Base-by-base conservation (phyloP, 2,113 vertebrate species). In the Pandion haliaetus region DNA sequence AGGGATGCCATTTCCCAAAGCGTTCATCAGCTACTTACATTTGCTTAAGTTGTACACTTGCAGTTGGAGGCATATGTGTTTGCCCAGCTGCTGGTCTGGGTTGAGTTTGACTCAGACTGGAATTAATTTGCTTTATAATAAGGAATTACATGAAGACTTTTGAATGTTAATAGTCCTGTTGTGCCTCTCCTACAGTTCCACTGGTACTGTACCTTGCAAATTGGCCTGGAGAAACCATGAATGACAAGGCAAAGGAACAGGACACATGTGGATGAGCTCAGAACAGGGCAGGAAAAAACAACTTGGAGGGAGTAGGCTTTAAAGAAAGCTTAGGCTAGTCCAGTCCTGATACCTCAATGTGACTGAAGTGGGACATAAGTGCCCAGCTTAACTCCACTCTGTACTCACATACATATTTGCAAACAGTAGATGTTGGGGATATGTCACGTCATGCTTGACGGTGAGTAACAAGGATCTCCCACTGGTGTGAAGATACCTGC, bases 111-210 rank as follows among this genome's bases (percentile, higher is more conserved):
- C 84, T 91, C 61, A 47, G 90, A 12, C 36, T 88, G 66, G 92
- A 95, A 88, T 94, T 82, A 21, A 90, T 96, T 88, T 95, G 58
- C 66, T 80, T 63, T 57, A 24, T 76, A 82, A 92, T 49, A 24
- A 80, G 47, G 52, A 85, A 32, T 55, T 79, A 45, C 29, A 2
- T 34, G 40, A 74, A 86, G 85, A n/a, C 23, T 92, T 90, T 8
- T 12, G 82, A 36, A 80, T 82, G 82, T 67, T 90, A 32, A n/a
- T 47, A 7, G 62, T 69, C 70, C 74, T 88, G 83, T 45, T 26
- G 67, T 81, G 89, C n/a, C 67, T 80, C 8, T 13, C 38, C 55
- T n/a, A 10, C 61, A 85, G 61, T 45, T 84, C 69, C 70, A 25
- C 45, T 7, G 5, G 52, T 61, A 29, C 81, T 66, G 67, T 17